Base-by-base conservation (phyloP, 2,113 vertebrate genomes). In the Trichomycterus rosablanca region DNA sequence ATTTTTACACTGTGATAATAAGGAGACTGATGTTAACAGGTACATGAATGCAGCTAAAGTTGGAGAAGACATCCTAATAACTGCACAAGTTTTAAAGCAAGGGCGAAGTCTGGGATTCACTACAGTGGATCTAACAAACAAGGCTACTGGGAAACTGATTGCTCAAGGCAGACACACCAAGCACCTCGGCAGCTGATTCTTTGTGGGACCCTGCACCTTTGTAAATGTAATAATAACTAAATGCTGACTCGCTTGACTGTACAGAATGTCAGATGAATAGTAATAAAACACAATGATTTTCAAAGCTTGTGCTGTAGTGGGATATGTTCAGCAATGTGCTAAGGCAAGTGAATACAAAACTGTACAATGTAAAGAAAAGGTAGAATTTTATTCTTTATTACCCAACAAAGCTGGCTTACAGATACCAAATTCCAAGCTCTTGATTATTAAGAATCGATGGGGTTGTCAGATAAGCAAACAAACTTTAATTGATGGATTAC, bases 131-230 rank as follows among this genome's bases (percentile, higher is more conserved):
- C 80, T 99, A 70, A 92, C 85, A 49, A 91, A 80, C 84, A 98
- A 99, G 73, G 77, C 66, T 0, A 93, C 91, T 0, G 95, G 96
- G 55, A 96, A 92, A 75, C 55, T 95, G 55, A 81, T 99, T 57
- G 96, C 95, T 52, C 94, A 97, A 81, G 95, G 95, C 16, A 85
- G 93, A 74, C 93, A 97, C 70, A 99, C 95, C 2, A 97, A 99
- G 72, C 87, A 93, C 80, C 63, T 98, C 5, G 92, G 93, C 32
- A 80, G 68, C 69, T 80, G 43, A 76, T 65, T 43, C n/a, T 56
- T 20, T 50, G 42, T 16, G 42, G 20, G 18, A 12, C 37, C 32
- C 5, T 10, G 34, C 46, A 9, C 7, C 11, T 24, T 2, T 16
- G 10, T 18, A 30, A 1, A 39, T 11, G 24, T 2, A 51, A 19